Percentiles rank a stretch among this genome's conserved stretches.
These are phyloP conservation scores for Grammomys dolichurus DNA, from an alignment of 2,113 vertebrate species.

Conservation along the genomic window DNA sequence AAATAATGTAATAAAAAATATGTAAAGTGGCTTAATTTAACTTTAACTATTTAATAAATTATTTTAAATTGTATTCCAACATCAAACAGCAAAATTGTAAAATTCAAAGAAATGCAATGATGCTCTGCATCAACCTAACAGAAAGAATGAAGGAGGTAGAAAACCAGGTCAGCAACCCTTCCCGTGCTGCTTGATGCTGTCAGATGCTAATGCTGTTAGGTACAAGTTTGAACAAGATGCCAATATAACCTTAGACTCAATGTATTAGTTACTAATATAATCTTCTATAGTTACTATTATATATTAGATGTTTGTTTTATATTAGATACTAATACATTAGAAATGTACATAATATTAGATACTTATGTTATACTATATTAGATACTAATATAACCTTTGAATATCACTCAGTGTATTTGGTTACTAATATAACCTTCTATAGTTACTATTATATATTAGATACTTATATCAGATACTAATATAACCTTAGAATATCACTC, in stretches of 20 bases:
- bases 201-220: not conserved
- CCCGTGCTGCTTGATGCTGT: not conserved
- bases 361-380: too few relatives aligned
- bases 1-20: not conserved
- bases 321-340: too few relatives aligned
- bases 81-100: not conserved
- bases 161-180: not conserved
- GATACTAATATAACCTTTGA: too few relatives aligned
- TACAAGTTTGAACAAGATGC: not conserved
- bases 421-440: too few relatives aligned
- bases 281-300: too few relatives aligned
- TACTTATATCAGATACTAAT: too few relatives aligned
- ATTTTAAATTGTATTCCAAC: not conserved
- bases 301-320: too few relatives aligned
- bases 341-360: too few relatives aligned
- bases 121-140: not conserved
- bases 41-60: too few relatives aligned
- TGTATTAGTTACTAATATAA: not conserved
- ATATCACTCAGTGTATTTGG: too few relatives aligned
- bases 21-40: not conserved
- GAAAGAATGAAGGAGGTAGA: not conserved
- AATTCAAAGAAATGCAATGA: not conserved
- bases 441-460: too few relatives aligned
- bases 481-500: too few relatives aligned
- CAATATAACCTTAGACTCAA: not conserved